Base-by-base conservation (phyloP, 2,113 vertebrate species). In the Merops nubicus region DNA sequence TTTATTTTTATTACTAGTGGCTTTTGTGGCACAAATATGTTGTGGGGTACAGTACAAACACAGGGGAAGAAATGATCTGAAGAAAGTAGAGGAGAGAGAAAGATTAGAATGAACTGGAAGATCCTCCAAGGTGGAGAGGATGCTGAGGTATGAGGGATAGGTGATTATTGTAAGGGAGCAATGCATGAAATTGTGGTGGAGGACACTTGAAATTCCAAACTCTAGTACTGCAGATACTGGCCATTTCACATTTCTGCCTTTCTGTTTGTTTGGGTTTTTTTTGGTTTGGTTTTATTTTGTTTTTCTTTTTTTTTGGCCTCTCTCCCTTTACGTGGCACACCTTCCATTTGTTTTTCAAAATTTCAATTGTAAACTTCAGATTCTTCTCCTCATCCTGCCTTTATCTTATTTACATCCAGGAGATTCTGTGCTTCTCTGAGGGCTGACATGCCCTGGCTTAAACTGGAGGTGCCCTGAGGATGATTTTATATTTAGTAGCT, bases 401-500 rank as follows among this genome's bases (percentile, higher is more conserved):
- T 75, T 87, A 38, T 64, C 64, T 87, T 89, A 56, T 78, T 88
- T 75, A 77, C 76, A 76, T 91, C 68, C 51, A 64, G 83, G 51
- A 85, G 73, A 85, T 79, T 64, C 83, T 65, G 73, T 47, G 26
- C 60, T 57, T 85, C 57, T 91, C 92, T 69, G 65, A 92, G 68
- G 73, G 64, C 76, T 96, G 76, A 86, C 62, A 23, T 91, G 73
- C 53, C 91, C 83, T 91, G 86, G 76, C 91, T 95, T 92, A 93
- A 97, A 95, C 74, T 91, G 65, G 73, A 95, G 76, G 86, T 95
- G 91, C 93, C 91, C 95, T 59, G 68, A 86, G 86, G 92, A 92
- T 57, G 69, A 75, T 88, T 92, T 95, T 94, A 96, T 95, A 95
- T 96, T 95, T 96, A 95, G 95, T 45, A 94, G 85, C 80, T 95